phyloP scores from a whole-genome alignment of 1,140 invertebrate genomes.

The Drosophila takahashii region DNA sequence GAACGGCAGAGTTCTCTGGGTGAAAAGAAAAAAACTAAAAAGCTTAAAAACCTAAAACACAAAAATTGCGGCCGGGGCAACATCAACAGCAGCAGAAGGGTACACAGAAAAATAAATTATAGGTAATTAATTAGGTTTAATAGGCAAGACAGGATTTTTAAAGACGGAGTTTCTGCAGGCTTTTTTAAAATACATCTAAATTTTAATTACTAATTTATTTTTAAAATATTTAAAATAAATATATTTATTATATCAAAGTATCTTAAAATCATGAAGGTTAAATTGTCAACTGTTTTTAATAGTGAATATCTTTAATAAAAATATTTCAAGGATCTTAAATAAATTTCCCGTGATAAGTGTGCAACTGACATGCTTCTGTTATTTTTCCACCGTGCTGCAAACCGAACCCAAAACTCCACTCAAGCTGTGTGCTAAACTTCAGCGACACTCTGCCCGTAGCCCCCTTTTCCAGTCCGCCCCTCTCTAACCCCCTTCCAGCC shows the following conservation, averaged over 20 bases:
- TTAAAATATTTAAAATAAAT: too few species aligned
- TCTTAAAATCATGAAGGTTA: too few species aligned
- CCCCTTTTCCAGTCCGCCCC: neutral
- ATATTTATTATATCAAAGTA: too few species aligned
- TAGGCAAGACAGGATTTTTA: too few species aligned
- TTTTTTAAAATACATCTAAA: too few species aligned
- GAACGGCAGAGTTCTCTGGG: conserved; percentile 9
- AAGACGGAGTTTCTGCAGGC: too few species aligned
- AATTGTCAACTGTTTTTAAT: too few species aligned
- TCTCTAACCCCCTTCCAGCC: neutral
- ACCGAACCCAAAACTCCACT: conserved; percentile 58
- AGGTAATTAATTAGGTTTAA: too few species aligned
- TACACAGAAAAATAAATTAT: neutral
- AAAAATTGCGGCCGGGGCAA: conserved; percentile 73
- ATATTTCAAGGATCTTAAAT: neutral
- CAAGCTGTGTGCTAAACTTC: conserved; percentile 73
- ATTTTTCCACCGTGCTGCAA: conserved; percentile 11
- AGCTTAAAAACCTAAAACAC: conserved; percentile 78
- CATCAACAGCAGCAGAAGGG: conserved; percentile 53
- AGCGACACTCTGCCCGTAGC: conserved; percentile 55
- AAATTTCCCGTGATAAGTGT: too few species aligned
- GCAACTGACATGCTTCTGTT: neutral
- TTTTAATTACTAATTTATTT: too few species aligned
- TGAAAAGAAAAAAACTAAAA: conserved; percentile 46
- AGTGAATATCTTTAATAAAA: too few species aligned